Conservation (phyloP, 2,113 vertebrate genomes). For the Toxostoma redivivum region DNA sequence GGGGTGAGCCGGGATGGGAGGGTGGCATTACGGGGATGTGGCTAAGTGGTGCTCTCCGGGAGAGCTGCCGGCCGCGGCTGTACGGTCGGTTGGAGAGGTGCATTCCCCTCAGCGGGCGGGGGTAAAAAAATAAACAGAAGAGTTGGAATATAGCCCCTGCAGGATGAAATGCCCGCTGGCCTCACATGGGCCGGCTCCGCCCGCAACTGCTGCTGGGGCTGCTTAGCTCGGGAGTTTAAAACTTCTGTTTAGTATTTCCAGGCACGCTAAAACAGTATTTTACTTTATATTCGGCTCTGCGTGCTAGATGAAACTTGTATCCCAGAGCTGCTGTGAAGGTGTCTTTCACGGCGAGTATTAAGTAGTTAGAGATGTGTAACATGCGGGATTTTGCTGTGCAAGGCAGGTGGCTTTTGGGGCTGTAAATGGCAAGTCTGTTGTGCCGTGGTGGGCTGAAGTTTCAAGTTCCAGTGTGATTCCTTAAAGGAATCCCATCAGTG, state of each 20-base stretch:
- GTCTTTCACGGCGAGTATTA: background rate
- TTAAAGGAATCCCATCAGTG: background rate
- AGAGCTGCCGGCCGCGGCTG: fast-evolving
- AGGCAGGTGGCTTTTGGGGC: background rate
- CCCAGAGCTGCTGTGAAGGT: background rate
- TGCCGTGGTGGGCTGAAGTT: background rate
- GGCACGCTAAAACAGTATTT: background rate
- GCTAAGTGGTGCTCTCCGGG: fast-evolving
- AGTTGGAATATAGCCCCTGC: background rate
- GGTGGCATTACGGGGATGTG: fast-evolving
- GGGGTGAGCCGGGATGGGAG: background rate
- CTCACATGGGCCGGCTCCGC: no score
- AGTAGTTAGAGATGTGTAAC: background rate
- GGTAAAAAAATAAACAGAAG: fast-evolving
- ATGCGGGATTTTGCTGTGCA: fast-evolving
- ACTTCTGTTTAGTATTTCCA: background rate
- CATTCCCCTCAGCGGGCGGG: background rate
- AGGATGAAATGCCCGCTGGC: background rate
- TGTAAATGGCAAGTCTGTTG: background rate
- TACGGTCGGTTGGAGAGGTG: background rate
- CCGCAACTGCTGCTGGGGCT: background rate
- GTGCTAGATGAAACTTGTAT: background rate
- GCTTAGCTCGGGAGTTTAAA: background rate
- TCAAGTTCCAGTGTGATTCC: background rate
- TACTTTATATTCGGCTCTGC: background rate